Base-by-base conservation (phyloP, 1,140 invertebrate genomes). In the Cherax quadricarinatus region DNA sequence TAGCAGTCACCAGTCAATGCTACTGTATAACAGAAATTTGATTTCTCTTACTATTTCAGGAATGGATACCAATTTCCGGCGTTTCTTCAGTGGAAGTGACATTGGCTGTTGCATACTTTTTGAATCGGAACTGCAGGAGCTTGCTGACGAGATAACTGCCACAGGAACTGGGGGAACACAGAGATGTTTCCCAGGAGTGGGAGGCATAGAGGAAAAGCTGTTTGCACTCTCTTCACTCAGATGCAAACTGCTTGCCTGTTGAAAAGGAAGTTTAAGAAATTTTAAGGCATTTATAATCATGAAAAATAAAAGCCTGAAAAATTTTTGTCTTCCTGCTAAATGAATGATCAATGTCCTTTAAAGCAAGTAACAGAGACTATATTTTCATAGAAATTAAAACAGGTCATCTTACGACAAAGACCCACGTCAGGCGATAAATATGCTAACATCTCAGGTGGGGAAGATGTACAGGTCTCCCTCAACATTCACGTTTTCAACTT, bases 121-220 rank as follows among this genome's bases (percentile, higher is more conserved):
- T 48, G 60, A 14, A 30, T 41, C 12, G n/a, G 30, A 85, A 48
- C 18, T 53, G 73, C 21, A 24, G 51, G 16, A 21, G 18, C 24
- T 53, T 14, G 41, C 18, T 48, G 49, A 57, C 41, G 49, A 7
- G n/a, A 24, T 10, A 2, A 73, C 51, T 51, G 70, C 41, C 30
- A 48, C 53, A 62, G 89, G 70, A 0, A 82, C 49, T 24, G 89
- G 89, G 51, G 83, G 82, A 14, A 85, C 75, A 66, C 78, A 85
- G 4, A 91, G 82, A 49, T 91, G 89, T 41, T 91, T 91, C 30
- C 89, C 89, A 24, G 89, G 89, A 4, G 89, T 91, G 51, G 89
- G 89, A 24, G 89, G 89, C 14, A 85, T 86, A 53, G 82, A 78
- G 24, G 12, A 30, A 30, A 91, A 16, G 73, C 81, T 75, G n/a